Percentiles rank a stretch among this genome's conserved stretches.
These are phyloP conservation scores for Eretmodus cyanostictus DNA, from an alignment of 2,113 vertebrate genomes.

Conservation along the genomic window DNA sequence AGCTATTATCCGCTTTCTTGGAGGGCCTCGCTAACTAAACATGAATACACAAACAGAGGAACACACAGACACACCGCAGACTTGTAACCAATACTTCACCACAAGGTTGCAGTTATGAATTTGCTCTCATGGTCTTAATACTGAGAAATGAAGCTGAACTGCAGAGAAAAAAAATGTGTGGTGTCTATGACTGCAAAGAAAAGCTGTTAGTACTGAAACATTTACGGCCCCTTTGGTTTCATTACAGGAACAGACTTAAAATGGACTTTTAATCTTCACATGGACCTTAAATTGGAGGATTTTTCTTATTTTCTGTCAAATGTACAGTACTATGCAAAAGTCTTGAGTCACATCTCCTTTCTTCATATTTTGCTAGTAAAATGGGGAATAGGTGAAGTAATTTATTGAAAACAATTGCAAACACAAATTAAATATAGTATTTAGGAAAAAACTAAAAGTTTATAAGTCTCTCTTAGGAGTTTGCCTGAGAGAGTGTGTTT, in stretches of 20 bases:
- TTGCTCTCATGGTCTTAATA: background rate
- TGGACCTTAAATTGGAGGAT: background rate
- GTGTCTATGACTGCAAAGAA: background rate
- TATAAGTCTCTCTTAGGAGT: background rate
- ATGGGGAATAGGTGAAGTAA: background rate
- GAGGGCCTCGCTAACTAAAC: conserved; percentile 19
- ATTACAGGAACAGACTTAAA: background rate
- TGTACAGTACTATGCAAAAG: background rate
- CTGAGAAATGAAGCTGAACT: background rate
- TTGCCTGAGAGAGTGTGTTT: background rate
- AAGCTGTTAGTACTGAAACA: background rate
- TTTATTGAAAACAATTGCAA: background rate
- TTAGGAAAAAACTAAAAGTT: background rate
- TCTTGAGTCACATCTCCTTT: background rate
- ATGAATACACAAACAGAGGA: conserved; percentile 5
- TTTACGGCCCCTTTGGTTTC: background rate
- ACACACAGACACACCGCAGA: background rate
- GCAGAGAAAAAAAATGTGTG: background rate
- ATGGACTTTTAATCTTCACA: background rate
- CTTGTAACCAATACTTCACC: background rate
- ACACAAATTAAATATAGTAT: background rate
- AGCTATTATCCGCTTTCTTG: conserved; percentile 47
- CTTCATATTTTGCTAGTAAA: background rate
- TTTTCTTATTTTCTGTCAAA: background rate
- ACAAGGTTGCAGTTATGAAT: background rate